phyloP scores from a whole-genome alignment of 2,888 invertebrate genomes.

The Parelbella ahira region DNA sequence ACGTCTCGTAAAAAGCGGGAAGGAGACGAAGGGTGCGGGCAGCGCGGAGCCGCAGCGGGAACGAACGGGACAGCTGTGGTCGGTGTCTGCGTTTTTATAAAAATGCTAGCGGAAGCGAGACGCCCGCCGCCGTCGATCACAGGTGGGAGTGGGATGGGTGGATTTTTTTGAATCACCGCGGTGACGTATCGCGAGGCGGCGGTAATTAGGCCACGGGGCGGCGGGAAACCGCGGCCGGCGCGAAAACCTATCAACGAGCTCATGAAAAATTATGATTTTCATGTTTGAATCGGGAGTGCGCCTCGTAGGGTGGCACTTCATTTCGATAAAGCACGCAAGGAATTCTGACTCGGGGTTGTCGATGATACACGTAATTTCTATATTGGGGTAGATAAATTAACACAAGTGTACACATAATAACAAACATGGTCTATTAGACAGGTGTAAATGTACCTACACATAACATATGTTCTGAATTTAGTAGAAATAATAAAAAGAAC shows the following conservation, averaged over 20 bases:
- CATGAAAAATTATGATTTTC: slow-evolving; percentile 79
- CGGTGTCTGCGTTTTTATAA: slow-evolving; percentile 79
- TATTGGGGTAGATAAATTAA: slow-evolving; percentile 32
- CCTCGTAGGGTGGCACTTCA: slow-evolving; percentile 62
- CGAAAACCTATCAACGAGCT: slow-evolving; percentile 80
- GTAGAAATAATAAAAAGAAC: too few species aligned
- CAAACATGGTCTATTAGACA: not conserved
- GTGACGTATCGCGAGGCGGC: slow-evolving; percentile 77
- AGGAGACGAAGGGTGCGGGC: slow-evolving; percentile 78
- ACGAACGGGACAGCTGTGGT: slow-evolving; percentile 77
- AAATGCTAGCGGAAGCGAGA: slow-evolving; percentile 72
- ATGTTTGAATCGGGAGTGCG: slow-evolving; percentile 56
- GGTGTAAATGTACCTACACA: not conserved
- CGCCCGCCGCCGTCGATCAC: slow-evolving; percentile 41
- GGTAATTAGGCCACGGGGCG: slow-evolving; percentile 80
- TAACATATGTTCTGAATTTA: too few species aligned
- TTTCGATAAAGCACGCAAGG: slow-evolving; percentile 53
- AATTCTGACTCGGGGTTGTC: slow-evolving; percentile 48
- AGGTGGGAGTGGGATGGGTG: slow-evolving; percentile 69
- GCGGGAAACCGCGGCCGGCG: slow-evolving; percentile 76
- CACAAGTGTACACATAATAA: not conserved
- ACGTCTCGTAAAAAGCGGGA: slow-evolving; percentile 81
- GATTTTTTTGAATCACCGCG: slow-evolving; percentile 76
- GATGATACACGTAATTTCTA: slow-evolving; percentile 44
- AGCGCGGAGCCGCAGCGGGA: slow-evolving; percentile 63